phyloP scores from a whole-genome alignment of 2,113 vertebrate genomes.

The Myrmophylax atrothorax region DNA sequence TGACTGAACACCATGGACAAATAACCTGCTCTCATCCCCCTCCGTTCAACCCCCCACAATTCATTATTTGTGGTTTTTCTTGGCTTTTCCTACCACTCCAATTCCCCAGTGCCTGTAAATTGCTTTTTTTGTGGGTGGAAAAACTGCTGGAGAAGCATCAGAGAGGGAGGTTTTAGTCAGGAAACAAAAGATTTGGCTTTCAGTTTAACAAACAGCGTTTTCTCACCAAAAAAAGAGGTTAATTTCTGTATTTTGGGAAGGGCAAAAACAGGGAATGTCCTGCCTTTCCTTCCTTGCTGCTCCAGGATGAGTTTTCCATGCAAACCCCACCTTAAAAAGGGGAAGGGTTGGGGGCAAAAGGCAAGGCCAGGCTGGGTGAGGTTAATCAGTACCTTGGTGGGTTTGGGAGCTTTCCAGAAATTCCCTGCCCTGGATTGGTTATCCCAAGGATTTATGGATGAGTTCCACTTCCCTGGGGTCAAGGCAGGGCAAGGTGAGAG shows the following conservation, averaged over 20 bases:
- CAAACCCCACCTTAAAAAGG: rapidly evolving
- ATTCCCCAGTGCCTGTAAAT: not conserved
- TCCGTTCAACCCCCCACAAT: not conserved
- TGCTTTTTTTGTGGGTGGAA: not conserved
- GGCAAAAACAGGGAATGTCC: not conserved
- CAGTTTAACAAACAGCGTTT: not conserved
- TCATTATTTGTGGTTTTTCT: rapidly evolving
- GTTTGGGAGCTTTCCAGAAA: no score
- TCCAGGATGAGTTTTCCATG: not conserved
- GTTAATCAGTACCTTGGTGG: not conserved
- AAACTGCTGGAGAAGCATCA: not conserved
- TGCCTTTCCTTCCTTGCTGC: not conserved
- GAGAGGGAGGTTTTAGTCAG: not conserved
- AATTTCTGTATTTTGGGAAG: not conserved
- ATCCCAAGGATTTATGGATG: not conserved
- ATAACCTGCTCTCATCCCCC: not conserved
- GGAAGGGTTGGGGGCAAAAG: not conserved
- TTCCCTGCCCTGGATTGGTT: not conserved
- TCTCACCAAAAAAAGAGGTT: rapidly evolving
- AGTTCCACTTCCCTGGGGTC: not conserved
- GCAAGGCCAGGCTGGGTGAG: rapidly evolving
- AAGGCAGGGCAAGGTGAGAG: rapidly evolving
- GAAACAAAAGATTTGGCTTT: not conserved
- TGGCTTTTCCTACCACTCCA: not conserved
- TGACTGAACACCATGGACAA: not conserved